Evolutionary conservation across 2,797 vertebrate species (phyloP).

Genomic region (Hemitrygon akajei): DNA sequence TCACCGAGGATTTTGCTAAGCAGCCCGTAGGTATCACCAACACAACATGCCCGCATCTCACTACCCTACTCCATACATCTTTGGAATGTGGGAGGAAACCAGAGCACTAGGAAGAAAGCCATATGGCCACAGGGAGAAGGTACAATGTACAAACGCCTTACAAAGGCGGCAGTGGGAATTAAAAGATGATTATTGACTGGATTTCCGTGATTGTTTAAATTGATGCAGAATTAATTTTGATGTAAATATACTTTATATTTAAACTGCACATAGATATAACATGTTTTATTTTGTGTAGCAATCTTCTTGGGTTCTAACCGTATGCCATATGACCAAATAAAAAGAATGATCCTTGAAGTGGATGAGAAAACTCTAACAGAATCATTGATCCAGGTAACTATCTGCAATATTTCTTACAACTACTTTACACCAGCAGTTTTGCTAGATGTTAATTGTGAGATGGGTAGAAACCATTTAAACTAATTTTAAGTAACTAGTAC

Average conservation of each 20-base stretch:
- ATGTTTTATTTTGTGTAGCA: conserved; percentile 51
- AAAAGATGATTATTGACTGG: neutral
- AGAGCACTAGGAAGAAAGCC: too few species aligned
- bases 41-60: too few species aligned
- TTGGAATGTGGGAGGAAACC: too few species aligned
- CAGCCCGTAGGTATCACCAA: too few species aligned
- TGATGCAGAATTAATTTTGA: neutral
- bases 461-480: neutral
- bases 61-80: too few species aligned
- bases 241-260: neutral
- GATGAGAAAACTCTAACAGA: conserved; percentile 71
- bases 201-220: neutral
- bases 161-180: too few species aligned
- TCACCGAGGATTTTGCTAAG: too few species aligned
- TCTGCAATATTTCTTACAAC: neutral
- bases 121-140: too few species aligned
- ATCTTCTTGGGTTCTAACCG: conserved; percentile 79
- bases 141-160: too few species aligned
- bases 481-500: neutral
- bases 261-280: neutral
- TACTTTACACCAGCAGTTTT: neutral
- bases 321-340: conserved; percentile 77
- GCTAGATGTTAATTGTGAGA: neutral
- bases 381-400: conserved; percentile 70
- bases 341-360: conserved; percentile 68